Conservation (phyloP, 2,797 vertebrate genomes). For the Decapterus maruadsi region DNA sequence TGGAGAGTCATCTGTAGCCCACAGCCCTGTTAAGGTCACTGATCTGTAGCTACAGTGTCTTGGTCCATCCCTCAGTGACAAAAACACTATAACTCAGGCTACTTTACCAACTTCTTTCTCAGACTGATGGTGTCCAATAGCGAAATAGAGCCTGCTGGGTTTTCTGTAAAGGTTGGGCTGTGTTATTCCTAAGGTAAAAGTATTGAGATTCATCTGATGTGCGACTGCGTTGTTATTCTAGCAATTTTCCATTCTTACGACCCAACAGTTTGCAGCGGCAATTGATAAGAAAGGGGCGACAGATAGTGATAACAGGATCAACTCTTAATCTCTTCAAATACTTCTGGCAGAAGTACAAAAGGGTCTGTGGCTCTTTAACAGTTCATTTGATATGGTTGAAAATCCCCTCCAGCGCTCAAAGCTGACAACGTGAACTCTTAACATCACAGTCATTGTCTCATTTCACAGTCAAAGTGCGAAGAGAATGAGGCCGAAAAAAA, state of each 20-base stretch:
- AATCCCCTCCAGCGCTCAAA: conserved; percentile 54
- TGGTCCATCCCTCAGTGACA: not conserved
- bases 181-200: not conserved
- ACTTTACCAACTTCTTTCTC: conserved; percentile 9
- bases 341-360: conserved; percentile 49
- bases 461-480: conserved; percentile 58
- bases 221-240: conserved; percentile 29
- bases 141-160: conserved; percentile 16
- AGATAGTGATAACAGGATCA: conserved; percentile 46
- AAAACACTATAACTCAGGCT: not conserved
- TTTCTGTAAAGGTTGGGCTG: conserved; percentile 3
- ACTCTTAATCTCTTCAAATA: conserved; percentile 53
- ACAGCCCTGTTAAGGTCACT: not conserved
- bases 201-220: conserved; percentile 24
- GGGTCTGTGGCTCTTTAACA: conserved; percentile 48
- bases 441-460: conserved; percentile 63
- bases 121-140: conserved; percentile 15
- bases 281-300: conserved; percentile 38
- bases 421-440: conserved; percentile 67
- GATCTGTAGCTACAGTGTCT: not conserved
- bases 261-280: conserved; percentile 31
- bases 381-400: conserved; percentile 61
- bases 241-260: conserved; percentile 11
- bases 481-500: conserved; percentile 36
- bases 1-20: conserved; percentile 16